Percentiles rank a stretch among this genome's conserved stretches.
These are phyloP conservation scores for Todiramphus saurophagus DNA, from an alignment of 2,113 vertebrate genomes.

Conservation along the genomic window DNA sequence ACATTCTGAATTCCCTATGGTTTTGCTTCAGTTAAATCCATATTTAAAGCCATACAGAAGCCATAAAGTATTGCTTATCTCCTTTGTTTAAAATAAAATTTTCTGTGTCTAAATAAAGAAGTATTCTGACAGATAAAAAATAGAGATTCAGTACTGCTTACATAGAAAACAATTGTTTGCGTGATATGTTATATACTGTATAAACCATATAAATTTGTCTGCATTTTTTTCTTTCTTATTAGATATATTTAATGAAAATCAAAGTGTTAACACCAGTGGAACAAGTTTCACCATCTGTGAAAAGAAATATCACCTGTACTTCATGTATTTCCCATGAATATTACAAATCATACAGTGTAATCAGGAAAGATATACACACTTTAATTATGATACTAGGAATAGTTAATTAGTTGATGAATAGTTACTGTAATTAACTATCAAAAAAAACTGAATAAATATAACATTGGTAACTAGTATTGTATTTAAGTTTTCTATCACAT, in stretches of 20 bases:
- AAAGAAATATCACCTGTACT: background rate
- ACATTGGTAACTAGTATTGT: background rate
- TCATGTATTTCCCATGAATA: background rate
- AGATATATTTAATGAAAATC: background rate
- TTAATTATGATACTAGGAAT: background rate
- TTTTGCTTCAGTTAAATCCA: background rate
- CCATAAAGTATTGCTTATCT: background rate
- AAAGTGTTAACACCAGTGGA: background rate
- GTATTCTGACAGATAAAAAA: background rate
- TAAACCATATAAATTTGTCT: background rate
- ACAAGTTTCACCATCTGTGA: background rate
- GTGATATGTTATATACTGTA: background rate
- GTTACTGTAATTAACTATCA: background rate
- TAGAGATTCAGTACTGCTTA: background rate
- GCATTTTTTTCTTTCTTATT: background rate
- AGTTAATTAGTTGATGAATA: background rate
- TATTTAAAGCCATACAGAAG: background rate
- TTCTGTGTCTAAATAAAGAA: background rate
- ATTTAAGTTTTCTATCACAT: background rate
- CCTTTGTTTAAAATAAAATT: background rate
- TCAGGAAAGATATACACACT: background rate
- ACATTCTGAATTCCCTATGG: background rate
- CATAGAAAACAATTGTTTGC: background rate
- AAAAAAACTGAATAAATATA: background rate
- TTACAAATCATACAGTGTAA: background rate